Percentiles rank a stretch among this genome's conserved stretches.
These are phyloP conservation scores for Pristionchus arcanus DNA, from an alignment of 2,888 invertebrate genomes.

Conservation along the genomic window DNA sequence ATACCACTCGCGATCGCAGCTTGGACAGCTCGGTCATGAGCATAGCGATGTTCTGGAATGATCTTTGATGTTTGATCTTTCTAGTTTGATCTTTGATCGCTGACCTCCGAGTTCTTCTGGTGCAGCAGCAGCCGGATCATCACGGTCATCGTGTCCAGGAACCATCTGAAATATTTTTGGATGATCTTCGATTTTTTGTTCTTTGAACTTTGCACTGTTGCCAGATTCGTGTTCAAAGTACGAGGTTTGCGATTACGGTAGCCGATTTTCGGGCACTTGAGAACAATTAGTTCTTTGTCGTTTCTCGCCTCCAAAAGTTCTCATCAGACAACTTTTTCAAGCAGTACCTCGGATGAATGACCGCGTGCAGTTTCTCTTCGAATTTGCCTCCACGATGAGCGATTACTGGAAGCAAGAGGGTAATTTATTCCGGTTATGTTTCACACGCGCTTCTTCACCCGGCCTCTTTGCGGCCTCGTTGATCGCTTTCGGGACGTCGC, in stretches of 20 bases:
- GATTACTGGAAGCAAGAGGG: background rate
- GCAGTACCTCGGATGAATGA: background rate
- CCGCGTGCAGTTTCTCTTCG: conserved; percentile 32
- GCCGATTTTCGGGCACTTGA: too few species aligned
- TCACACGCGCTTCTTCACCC: background rate
- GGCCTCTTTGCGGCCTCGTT: background rate
- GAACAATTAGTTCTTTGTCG: too few species aligned
- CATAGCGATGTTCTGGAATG: background rate
- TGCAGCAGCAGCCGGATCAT: conserved; percentile 13
- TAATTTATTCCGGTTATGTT: background rate
- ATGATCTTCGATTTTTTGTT: too few species aligned
- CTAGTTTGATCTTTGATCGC: background rate
- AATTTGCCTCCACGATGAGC: background rate
- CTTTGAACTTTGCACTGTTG: too few species aligned
- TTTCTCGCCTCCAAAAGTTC: too few species aligned
- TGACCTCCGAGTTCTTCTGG: conserved; percentile 32
- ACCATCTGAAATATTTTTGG: background rate
- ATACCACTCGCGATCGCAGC: conserved; percentile 23
- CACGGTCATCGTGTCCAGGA: conserved; percentile 23
- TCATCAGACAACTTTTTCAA: too few species aligned
- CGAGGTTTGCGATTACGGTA: too few species aligned
- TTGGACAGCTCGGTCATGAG: conserved; percentile 11
- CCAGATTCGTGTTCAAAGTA: too few species aligned
- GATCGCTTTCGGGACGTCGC: background rate
- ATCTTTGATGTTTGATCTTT: background rate